Evolutionary conservation across 1,140 invertebrate species (phyloP).

Genomic region (Sycophaga agraensis): DNA sequence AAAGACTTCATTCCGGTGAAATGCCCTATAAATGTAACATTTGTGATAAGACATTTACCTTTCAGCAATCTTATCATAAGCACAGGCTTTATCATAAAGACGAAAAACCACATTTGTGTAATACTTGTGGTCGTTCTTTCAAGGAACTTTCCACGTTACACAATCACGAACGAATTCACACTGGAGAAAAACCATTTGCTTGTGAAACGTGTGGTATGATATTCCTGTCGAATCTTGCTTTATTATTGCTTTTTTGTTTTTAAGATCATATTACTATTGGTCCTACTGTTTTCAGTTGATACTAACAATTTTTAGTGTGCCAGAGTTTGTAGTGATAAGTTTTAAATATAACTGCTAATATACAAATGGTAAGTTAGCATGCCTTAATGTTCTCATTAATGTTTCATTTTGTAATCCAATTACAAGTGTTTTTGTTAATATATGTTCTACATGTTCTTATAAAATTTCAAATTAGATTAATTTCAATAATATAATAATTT

Average conservation of each 20-base stretch:
- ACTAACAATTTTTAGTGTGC: conserved; percentile 8
- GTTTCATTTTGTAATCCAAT: neutral
- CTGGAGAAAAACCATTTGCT: conserved; percentile 87
- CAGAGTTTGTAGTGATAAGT: neutral
- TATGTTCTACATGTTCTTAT: too few relatives aligned
- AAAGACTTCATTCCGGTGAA: conserved; percentile 80
- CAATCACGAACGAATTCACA: conserved; percentile 85
- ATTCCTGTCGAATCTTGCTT: conserved; percentile 1
- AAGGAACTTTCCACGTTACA: conserved; percentile 87
- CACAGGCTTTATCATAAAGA: conserved; percentile 84
- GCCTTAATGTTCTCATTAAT: too few relatives aligned
- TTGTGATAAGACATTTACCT: conserved; percentile 87
- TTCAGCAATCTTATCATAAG: conserved; percentile 89
- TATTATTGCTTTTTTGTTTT: conserved; percentile 9
- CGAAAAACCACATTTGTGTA: conserved; percentile 80
- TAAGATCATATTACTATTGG: neutral
- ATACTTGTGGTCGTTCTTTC: conserved; percentile 78
- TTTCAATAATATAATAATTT: too few relatives aligned
- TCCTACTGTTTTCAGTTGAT: neutral
- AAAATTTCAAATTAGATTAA: too few relatives aligned
- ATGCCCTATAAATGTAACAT: conserved; percentile 83
- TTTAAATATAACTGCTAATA: neutral
- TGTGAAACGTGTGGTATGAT: conserved; percentile 84
- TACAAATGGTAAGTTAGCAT: too few relatives aligned
- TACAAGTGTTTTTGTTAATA: too few relatives aligned